These are phyloP conservation scores for Nylanderia fulva DNA, from an alignment of 1,140 invertebrate species.

Conservation along the genomic window DNA sequence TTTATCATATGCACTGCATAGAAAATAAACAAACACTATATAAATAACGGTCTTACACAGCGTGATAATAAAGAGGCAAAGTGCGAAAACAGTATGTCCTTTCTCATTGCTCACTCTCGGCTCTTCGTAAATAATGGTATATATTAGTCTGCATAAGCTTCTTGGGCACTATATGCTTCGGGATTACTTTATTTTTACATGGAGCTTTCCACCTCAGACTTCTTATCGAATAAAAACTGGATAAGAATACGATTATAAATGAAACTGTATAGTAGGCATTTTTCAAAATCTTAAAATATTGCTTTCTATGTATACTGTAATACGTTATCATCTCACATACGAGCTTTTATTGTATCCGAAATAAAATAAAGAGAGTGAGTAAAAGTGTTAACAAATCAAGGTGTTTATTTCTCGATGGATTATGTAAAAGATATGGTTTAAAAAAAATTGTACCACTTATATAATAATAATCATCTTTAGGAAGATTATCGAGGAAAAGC, in stretches of 20 bases:
- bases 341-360: slow-evolving; percentile 71
- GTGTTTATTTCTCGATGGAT: slow-evolving; percentile 47
- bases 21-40: slow-evolving; percentile 56
- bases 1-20: slow-evolving; percentile 62
- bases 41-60: slow-evolving; percentile 53
- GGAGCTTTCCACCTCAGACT: neutral
- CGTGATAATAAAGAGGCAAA: neutral
- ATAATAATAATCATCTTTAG: slow-evolving; percentile 42
- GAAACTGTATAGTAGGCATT: slow-evolving; percentile 61
- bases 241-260: slow-evolving; percentile 31
- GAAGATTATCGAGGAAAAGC: slow-evolving; percentile 32
- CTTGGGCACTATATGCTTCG: slow-evolving; percentile 48
- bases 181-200: slow-evolving; percentile 59
- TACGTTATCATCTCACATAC: slow-evolving; percentile 62
- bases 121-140: slow-evolving; percentile 64
- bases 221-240: slow-evolving; percentile 25
- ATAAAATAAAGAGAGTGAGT: slow-evolving; percentile 73
- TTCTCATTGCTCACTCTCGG: slow-evolving; percentile 72
- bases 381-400: slow-evolving; percentile 62
- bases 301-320: slow-evolving; percentile 70
- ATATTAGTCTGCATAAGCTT: slow-evolving; percentile 42
- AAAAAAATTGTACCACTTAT: slow-evolving; percentile 29
- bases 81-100: slow-evolving; percentile 23
- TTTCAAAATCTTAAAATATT: slow-evolving; percentile 62
- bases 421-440: slow-evolving; percentile 18